Conservation (phyloP, 1,140 invertebrate species). For the Sitodiplosis mosellana region DNA sequence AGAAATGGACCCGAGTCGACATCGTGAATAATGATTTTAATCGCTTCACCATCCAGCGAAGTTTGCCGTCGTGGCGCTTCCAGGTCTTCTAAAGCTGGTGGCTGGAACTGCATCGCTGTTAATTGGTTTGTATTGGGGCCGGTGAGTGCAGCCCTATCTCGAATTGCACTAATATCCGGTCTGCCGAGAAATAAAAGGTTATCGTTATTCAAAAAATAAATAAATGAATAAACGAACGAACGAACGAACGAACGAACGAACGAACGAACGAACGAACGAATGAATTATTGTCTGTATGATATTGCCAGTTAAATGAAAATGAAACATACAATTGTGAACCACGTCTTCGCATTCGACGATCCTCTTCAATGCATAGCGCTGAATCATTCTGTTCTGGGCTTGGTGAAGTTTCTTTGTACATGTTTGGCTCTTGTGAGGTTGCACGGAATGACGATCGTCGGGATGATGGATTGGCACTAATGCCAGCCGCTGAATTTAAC, state of each 20-base stretch:
- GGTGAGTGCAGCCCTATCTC: conserved; percentile 30
- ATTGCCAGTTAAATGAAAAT: conserved; percentile 1
- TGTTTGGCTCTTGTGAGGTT: conserved; percentile 29
- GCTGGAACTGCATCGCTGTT: conserved; percentile 31
- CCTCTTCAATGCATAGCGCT: conserved; percentile 44
- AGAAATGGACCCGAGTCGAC: conserved; percentile 52
- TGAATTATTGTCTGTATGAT: too few relatives aligned
- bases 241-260: too few relatives aligned
- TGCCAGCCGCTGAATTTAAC: conserved; percentile 14
- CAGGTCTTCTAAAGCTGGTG: conserved; percentile 34
- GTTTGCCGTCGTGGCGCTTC: conserved; percentile 49
- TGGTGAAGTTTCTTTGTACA: conserved; percentile 33
- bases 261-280: too few relatives aligned
- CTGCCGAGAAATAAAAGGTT: conserved; percentile 30
- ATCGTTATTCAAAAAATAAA: neutral
- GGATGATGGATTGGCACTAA: conserved; percentile 20
- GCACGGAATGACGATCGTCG: conserved; percentile 50
- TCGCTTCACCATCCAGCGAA: conserved; percentile 75
- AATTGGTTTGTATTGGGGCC: conserved; percentile 25
- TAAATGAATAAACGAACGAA: neutral
- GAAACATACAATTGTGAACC: conserved; percentile 58
- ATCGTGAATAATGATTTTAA: conserved; percentile 83
- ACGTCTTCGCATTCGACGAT: conserved; percentile 47
- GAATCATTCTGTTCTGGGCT: conserved; percentile 25
- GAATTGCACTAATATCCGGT: conserved; percentile 52